These are phyloP conservation scores for Agelaius phoeniceus DNA, from an alignment of 2,113 vertebrate species.

Conservation along the genomic window DNA sequence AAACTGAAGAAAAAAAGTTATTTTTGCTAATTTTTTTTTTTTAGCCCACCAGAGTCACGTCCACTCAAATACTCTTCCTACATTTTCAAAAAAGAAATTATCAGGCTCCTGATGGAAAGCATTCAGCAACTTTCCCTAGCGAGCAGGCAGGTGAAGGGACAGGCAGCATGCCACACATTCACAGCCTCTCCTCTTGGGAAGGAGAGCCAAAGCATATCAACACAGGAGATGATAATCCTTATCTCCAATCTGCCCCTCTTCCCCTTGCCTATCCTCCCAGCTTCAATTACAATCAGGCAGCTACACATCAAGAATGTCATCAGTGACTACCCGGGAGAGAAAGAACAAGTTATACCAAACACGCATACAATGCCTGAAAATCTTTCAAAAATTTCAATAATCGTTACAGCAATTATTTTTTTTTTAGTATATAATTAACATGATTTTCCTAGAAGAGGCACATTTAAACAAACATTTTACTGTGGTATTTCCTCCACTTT, in stretches of 20 bases:
- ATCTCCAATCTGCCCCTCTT: background rate
- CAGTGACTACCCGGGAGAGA: background rate
- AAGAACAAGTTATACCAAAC: background rate
- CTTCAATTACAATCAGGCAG: background rate
- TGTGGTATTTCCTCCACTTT: background rate
- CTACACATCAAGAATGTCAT: background rate
- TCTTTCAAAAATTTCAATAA: background rate
- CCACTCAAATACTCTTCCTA: background rate
- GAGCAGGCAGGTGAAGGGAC: background rate
- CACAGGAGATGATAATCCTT: background rate
- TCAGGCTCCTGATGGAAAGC: background rate
- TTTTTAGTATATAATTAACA: background rate
- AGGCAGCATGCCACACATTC: background rate
- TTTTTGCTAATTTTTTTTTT: background rate
- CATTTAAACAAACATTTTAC: background rate
- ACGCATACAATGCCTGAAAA: background rate
- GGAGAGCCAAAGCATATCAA: background rate
- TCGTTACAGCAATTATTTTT: background rate
- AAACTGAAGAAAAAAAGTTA: background rate
- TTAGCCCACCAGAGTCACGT: fast-evolving
- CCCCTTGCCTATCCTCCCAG: background rate
- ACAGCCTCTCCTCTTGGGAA: background rate
- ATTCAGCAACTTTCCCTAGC: background rate
- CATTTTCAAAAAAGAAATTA: background rate
- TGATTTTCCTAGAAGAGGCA: background rate